Conservation (phyloP, 2,797 vertebrate genomes). For the Pantherophis vulpinus region DNA sequence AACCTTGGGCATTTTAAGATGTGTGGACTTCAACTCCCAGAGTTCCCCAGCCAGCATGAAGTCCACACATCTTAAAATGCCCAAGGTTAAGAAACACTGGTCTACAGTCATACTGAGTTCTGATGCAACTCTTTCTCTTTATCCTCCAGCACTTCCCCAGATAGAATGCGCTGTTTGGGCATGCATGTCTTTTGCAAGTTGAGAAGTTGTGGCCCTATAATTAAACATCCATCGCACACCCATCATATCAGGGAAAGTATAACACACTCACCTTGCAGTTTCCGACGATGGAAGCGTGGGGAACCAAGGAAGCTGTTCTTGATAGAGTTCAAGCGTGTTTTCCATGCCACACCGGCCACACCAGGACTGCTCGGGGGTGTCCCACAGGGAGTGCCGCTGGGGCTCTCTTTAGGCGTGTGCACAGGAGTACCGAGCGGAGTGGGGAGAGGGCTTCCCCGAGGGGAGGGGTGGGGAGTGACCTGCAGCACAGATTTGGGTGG, state of each 20-base stretch:
- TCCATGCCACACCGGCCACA: conserved; percentile 90
- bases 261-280: conserved; percentile 81
- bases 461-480: conserved; percentile 83
- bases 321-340: conserved; percentile 90
- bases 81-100: not conserved
- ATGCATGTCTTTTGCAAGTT: not conserved
- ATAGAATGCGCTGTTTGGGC: not conserved
- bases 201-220: not conserved
- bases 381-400: conserved; percentile 75
- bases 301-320: conserved; percentile 93
- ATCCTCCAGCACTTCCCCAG: not conserved
- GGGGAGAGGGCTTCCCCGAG: conserved; percentile 83
- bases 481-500: conserved; percentile 85
- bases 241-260: too few species aligned
- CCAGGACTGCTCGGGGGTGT: conserved; percentile 87
- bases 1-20: not conserved
- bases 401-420: conserved; percentile 84
- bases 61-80: not conserved
- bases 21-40: not conserved
- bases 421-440: conserved; percentile 90
- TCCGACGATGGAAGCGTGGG: conserved; percentile 91
- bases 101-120: not conserved
- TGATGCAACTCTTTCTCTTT: not conserved
- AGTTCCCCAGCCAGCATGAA: not conserved
- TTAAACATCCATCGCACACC: not conserved